Base-by-base conservation (phyloP, 2,113 vertebrate genomes). In the Mungos mungo region DNA sequence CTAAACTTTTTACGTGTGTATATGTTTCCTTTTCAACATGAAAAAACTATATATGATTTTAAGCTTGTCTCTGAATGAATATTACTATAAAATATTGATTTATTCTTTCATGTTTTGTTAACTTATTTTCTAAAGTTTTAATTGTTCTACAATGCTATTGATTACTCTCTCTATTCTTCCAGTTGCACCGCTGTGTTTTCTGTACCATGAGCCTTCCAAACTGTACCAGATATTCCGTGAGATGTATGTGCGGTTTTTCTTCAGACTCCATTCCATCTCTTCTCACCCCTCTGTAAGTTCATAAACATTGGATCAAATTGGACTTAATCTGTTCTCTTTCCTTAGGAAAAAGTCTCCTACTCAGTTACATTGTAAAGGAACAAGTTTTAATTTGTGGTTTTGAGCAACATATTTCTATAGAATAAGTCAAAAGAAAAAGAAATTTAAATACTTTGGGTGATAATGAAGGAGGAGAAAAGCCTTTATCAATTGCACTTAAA, bases 221-320 rank as follows among this genome's bases (percentile, higher is more conserved):
- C 97, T 99, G 88, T 99, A 99, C 99, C 99, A 99, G 95, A 99
- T 99, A 76, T 99, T 99, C 98, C 99, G 99, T 96, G 99, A 99
- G 99, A 99, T 99, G 99, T 99, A 99, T 90, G 98, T 99, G 93
- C 99, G 99, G 95, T 99, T 99, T 98, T 99, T 99, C 99, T 99
- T 99, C 99, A 99, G 99, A 96, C 98, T 99, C 47, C 99, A 99
- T 99, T 99, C 99, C 96, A 99, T 99, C 98, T 99, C 99, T 97
- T 99, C 99, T 91, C 99, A 99, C 97, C 98, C 99, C 68, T 99
- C 99, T 97, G 99, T 99, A 99, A 99, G 99, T 98, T 98, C 89
- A 66, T 95, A 84, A 95, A 93, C 98, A 66, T 69, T 83, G 95
- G 38, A 92, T 85, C 45, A 95, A 80, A 90, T 94, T 96, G 66